Evolutionary conservation across 2,888 invertebrate species (phyloP).

Genomic region (Synanthedon formicaeformis): DNA sequence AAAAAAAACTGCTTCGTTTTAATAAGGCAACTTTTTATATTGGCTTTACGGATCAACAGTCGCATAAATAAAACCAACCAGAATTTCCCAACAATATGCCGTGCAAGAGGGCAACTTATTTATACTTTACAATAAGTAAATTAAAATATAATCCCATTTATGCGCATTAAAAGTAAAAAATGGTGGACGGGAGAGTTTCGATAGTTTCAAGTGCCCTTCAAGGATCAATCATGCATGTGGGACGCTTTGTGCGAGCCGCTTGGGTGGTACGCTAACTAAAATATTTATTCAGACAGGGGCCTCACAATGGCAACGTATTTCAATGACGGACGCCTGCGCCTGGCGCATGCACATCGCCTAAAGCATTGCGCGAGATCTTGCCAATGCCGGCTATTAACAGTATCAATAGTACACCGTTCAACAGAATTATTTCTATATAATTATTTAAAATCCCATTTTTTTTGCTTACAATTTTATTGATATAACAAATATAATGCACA

Average conservation of each 20-base stretch:
- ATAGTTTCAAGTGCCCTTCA: slow-evolving; percentile 34
- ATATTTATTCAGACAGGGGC: slow-evolving; percentile 57
- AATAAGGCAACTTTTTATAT: no score
- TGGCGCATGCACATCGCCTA: slow-evolving; percentile 15
- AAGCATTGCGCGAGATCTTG: slow-evolving; percentile 15
- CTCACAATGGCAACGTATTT: slow-evolving; percentile 64
- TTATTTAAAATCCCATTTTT: no score
- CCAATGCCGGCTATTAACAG: neutral
- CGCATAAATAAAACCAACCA: neutral
- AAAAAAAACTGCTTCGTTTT: no score
- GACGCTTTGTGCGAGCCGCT: slow-evolving; percentile 44
- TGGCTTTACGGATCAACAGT: no score
- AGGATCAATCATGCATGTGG: slow-evolving; percentile 56
- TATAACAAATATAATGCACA: no score
- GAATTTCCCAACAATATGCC: neutral
- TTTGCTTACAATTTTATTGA: no score
- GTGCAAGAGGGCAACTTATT: neutral
- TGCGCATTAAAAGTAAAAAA: neutral
- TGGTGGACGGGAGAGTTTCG: slow-evolving; percentile 10
- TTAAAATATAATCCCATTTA: slow-evolving; percentile 2
- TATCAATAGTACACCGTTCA: no score
- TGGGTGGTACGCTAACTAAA: slow-evolving; percentile 60
- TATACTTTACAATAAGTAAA: slow-evolving; percentile 1
- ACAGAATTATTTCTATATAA: no score
- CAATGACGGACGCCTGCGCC: slow-evolving; percentile 32